Conservation (phyloP, 1,140 invertebrate species). For the Pogonus chalceus region DNA sequence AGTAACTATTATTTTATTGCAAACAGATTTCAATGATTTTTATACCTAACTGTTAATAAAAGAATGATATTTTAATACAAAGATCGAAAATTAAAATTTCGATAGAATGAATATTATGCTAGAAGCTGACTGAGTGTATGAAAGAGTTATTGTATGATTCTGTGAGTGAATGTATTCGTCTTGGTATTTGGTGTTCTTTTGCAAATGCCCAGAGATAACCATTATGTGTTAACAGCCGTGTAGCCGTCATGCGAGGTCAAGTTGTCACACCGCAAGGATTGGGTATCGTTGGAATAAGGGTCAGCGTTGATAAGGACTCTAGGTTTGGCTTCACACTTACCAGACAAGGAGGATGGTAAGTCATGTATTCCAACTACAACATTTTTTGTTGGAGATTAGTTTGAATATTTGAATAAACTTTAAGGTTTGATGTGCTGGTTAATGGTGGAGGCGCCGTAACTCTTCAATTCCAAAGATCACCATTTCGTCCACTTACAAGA, state of each 20-base stretch:
- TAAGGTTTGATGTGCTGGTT: constrained; percentile 95
- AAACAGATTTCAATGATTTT: too few relatives aligned
- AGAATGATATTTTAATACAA: too few relatives aligned
- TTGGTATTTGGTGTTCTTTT: too few relatives aligned
- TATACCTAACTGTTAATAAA: too few relatives aligned
- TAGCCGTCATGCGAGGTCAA: constrained; percentile 95
- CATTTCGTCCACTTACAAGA: constrained; percentile 75
- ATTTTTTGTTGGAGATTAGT: too few relatives aligned
- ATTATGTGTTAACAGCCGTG: constrained; percentile 57
- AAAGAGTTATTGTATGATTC: background rate
- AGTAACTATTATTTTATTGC: too few relatives aligned
- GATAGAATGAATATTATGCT: too few relatives aligned
- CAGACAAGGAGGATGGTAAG: constrained; percentile 89
- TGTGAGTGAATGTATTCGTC: background rate
- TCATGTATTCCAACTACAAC: too few relatives aligned
- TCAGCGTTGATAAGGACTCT: constrained; percentile 90
- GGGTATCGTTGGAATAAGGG: constrained; percentile 90
- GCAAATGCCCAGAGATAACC: background rate
- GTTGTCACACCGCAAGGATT: constrained; percentile 87
- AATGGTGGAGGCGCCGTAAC: constrained; percentile 98
- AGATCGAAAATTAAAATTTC: too few relatives aligned
- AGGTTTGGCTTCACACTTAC: constrained; percentile 93
- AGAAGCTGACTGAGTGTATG: background rate
- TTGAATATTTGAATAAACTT: too few relatives aligned
- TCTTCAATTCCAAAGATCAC: constrained; percentile 86